Conservation (phyloP, 64 coral and sea anemone genomes). For the Hydrozoanthus tunicans region DNA sequence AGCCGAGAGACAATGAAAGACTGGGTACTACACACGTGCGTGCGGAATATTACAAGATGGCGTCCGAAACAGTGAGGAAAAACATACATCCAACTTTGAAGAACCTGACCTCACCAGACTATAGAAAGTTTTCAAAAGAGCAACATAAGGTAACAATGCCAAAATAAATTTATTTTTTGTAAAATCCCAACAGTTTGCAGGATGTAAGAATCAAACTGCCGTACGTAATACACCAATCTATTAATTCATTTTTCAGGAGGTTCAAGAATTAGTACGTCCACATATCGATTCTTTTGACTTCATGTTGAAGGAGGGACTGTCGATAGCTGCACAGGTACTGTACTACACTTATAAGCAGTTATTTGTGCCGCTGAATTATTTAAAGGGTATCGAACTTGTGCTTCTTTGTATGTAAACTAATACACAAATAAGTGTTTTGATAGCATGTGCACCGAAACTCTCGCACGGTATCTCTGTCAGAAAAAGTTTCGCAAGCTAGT, state of each 20-base stretch:
- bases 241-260: constrained; percentile 45
- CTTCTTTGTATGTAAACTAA: too few species aligned
- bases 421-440: too few species aligned
- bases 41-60: constrained; percentile 73
- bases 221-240: neutral
- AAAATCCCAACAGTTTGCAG: neutral
- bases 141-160: constrained; percentile 75
- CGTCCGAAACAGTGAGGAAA: constrained; percentile 31
- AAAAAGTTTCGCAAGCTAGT: too few species aligned
- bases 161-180: neutral
- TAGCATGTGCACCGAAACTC: too few species aligned
- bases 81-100: constrained; percentile 83
- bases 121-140: constrained; percentile 65
- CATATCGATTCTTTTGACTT: constrained; percentile 97
- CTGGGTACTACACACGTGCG: constrained; percentile 67
- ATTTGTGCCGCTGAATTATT: neutral
- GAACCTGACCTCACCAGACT: constrained; percentile 75
- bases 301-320: constrained; percentile 91
- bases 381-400: neutral
- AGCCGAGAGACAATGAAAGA: neutral
- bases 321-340: constrained; percentile 82
- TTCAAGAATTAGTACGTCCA: constrained; percentile 88
- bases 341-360: neutral
- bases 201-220: too few species aligned
- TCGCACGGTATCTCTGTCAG: too few species aligned